Evolutionary conservation across 2,797 vertebrate species (phyloP), one percentile per base, ranked within the genome.

Genomic region (Botia almorhae): DNA sequence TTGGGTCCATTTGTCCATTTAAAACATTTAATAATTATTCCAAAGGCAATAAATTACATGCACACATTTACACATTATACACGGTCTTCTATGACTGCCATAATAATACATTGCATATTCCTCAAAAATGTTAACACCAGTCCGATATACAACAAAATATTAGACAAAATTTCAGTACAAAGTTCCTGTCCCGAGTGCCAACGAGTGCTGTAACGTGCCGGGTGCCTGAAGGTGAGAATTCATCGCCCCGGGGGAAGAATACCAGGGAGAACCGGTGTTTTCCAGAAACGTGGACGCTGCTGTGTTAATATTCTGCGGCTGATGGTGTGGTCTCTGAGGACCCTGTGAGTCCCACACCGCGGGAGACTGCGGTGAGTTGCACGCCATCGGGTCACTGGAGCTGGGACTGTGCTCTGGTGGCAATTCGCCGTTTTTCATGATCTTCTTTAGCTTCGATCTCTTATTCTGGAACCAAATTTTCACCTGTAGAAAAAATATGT

Each of bases 1-100:
- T 95, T 93, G 94, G 91, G 89, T 95, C 93, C 94, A 93, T 92
- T 29, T 95, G 95, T 97, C 95, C 94, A 88, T 96, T 93, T 94
- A 94, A 93, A 96, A 95, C 88, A 93, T 94, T 94, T 95, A 94
- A 94, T 89, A 93, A 91, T 88, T 94, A 94, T 94, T 96, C 94
- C 95, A 96, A 97, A 99, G 96, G 96, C 96, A 99, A 98, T 98
- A 98, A 99, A 95, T 98, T 98, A 98, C 97, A 99, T 98, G 97
- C 97, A 98, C 96, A 96, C 96, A 96, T 96, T 98, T 94, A 84
- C 83, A 84, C 82, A 83, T 84, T 96, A 91, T 94, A 97, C 93
- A 94, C 93, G 89, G 93, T 95, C 91, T 93, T 94, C 93, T 94
- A 94, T 92, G 92, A 95, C 89, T 94, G 94, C 90, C 93, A 89